A percentile compares a stretch with the other conserved stretches of the same genome.
Evolutionary conservation across 1,140 invertebrate genomes (phyloP).

Genomic region (Atta colombica): DNA sequence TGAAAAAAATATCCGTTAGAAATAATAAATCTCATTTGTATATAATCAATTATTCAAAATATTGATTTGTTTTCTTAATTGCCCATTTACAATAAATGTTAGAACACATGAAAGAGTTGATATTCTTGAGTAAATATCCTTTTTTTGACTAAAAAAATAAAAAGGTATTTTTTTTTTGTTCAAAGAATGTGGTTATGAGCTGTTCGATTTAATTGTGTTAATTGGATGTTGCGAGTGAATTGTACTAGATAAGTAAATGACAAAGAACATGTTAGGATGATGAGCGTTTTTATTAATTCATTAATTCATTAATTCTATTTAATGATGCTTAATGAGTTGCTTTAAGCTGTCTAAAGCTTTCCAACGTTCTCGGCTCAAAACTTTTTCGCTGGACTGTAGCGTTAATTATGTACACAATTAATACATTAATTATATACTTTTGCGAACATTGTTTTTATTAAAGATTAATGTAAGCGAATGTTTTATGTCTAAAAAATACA

Average conservation of each 20-base stretch:
- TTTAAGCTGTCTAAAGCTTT: not conserved
- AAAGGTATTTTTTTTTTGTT: not conserved
- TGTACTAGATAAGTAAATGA: constrained; percentile 36
- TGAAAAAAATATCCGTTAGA: not conserved
- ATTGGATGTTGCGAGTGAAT: not conserved
- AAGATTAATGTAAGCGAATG: constrained; percentile 40
- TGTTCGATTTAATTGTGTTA: constrained; percentile 5
- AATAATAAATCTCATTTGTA: not conserved
- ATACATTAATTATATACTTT: not conserved
- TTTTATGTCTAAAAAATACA: not conserved
- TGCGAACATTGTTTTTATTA: constrained; percentile 18
- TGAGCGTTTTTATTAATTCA: constrained; percentile 38
- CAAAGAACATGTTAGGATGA: constrained; percentile 35
- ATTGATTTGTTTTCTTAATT: not conserved
- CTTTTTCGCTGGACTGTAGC: not conserved
- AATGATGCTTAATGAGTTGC: constrained; percentile 34
- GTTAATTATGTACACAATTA: not conserved
- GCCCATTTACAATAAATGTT: not conserved
- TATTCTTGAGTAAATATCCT: not conserved
- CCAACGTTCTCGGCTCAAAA: not conserved
- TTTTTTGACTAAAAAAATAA: not conserved
- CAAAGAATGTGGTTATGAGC: not conserved
- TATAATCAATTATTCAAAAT: not conserved
- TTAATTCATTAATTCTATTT: constrained; percentile 17
- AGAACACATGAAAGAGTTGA: not conserved